Evolutionary conservation across 2,888 invertebrate genomes (phyloP).

Genomic region (Lycocerus yunnanus): DNA sequence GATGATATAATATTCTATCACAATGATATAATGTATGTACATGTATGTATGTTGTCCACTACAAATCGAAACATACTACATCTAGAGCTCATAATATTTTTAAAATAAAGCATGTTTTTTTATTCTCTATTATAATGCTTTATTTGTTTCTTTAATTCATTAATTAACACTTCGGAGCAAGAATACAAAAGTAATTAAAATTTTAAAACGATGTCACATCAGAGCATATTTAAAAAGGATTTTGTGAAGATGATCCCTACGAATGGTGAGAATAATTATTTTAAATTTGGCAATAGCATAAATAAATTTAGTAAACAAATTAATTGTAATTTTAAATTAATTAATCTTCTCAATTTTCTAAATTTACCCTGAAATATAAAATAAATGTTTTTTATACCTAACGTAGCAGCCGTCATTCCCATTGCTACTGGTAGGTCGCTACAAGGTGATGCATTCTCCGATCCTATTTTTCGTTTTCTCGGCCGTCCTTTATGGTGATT

Average conservation of each 20-base stretch:
- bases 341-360: neutral
- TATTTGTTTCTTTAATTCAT: neutral
- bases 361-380: neutral
- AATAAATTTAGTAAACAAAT: neutral
- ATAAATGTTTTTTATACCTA: constrained; percentile 63
- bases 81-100: too few species aligned
- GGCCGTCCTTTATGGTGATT: constrained; percentile 77
- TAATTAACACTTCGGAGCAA: neutral
- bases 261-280: too few species aligned
- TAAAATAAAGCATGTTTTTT: neutral
- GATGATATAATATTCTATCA: neutral
- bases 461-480: constrained; percentile 72
- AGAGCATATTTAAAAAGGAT: neutral
- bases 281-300: too few species aligned
- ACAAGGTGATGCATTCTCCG: constrained; percentile 60
- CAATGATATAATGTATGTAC: too few species aligned
- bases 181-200: neutral
- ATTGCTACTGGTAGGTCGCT: constrained; percentile 69
- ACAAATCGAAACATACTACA: too few species aligned
- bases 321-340: neutral
- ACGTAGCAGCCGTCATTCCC: constrained; percentile 70
- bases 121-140: neutral
- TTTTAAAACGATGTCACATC: neutral
- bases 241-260: neutral
- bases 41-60: too few species aligned